phyloP scores from a whole-genome alignment of 2,888 invertebrate genomes.

The Chloromyia formosa region DNA sequence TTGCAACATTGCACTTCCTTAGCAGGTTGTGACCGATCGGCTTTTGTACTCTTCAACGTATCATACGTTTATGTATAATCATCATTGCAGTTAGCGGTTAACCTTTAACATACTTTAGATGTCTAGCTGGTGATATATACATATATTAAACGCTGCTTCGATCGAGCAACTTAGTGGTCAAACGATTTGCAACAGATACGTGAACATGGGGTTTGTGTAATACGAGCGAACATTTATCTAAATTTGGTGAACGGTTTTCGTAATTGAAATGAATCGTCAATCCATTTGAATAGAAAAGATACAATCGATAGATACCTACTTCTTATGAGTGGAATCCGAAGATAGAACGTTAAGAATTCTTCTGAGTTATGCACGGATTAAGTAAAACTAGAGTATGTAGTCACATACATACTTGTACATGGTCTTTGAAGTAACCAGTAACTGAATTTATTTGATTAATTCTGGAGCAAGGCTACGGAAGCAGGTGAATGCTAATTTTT shows the following conservation, averaged over 20 bases:
- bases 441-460: too few species aligned
- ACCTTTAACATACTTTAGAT: neutral
- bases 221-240: neutral
- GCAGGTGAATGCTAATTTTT: too few species aligned
- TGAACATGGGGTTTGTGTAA: neutral
- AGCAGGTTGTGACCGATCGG: neutral
- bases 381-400: too few species aligned
- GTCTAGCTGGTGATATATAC: neutral
- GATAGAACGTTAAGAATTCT: too few species aligned
- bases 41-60: neutral
- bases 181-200: too few species aligned
- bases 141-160: neutral
- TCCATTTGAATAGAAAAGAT: conserved; percentile 10
- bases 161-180: too few species aligned
- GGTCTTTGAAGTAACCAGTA: too few species aligned
- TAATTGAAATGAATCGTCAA: neutral
- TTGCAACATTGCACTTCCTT: neutral
- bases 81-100: neutral
- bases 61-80: neutral
- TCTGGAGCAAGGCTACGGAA: too few species aligned
- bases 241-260: conserved; percentile 10
- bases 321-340: too few species aligned
- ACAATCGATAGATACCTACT: neutral
- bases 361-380: too few species aligned
- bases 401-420: too few species aligned